Conservation (phyloP, 2,888 invertebrate species). For the Agriopis aurantiaria region DNA sequence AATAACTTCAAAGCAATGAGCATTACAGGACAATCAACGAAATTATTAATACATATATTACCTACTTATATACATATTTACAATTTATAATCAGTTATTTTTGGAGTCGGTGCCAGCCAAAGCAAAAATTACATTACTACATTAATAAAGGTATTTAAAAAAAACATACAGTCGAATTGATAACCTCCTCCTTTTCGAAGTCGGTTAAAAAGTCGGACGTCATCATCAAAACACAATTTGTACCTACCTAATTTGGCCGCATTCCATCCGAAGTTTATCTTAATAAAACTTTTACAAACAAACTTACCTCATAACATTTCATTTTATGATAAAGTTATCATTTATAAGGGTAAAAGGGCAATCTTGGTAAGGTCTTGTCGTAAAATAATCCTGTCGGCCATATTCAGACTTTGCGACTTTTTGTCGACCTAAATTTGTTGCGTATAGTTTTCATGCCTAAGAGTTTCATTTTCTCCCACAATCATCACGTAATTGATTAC, state of each 20-base stretch:
- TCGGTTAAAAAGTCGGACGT: neutral
- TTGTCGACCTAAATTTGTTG: neutral
- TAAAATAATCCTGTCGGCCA: conserved; percentile 16
- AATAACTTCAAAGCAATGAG: too few species aligned
- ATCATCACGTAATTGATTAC: neutral
- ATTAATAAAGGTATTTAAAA: too few species aligned
- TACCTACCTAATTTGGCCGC: neutral
- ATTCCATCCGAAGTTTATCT: neutral
- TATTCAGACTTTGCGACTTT: conserved; percentile 4
- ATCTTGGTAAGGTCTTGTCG: conserved; percentile 24
- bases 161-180: too few species aligned
- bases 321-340: conserved; percentile 27
- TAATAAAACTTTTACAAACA: conserved; percentile 7
- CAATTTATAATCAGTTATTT: too few species aligned
- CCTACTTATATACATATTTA: too few species aligned
- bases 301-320: conserved; percentile 25
- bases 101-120: too few species aligned
- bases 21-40: too few species aligned
- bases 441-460: neutral
- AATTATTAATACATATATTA: too few species aligned
- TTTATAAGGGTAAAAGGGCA: conserved; percentile 24
- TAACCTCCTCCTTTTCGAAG: too few species aligned
- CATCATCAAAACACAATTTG: neutral
- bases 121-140: too few species aligned
- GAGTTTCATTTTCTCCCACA: neutral